Evolutionary conservation across 1,140 invertebrate species (phyloP).

Genomic region (Drosophila lacteicornis): DNA sequence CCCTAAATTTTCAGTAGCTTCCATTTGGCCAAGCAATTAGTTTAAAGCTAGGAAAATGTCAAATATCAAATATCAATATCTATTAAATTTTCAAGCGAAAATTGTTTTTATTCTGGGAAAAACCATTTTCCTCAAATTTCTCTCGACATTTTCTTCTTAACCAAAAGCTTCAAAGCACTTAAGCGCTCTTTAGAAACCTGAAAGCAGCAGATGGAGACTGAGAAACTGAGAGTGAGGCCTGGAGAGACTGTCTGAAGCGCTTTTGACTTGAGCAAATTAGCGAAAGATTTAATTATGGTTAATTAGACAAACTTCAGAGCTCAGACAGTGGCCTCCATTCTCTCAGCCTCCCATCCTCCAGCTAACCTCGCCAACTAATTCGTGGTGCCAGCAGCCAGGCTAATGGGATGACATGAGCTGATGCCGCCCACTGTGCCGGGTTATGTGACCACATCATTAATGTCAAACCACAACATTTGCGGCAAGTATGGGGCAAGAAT

Average conservation of each 20-base stretch:
- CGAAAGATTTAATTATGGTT: conserved; percentile 71
- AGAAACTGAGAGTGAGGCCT: not conserved
- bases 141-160: conserved; percentile 16
- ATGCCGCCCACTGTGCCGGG: not conserved
- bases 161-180: conserved; percentile 13
- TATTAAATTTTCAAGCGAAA: conserved; percentile 3
- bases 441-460: conserved; percentile 14
- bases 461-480: conserved; percentile 9
- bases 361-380: not conserved
- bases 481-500: not conserved
- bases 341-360: not conserved
- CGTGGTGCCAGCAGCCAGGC: not conserved
- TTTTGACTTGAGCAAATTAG: conserved; percentile 70
- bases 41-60: not conserved
- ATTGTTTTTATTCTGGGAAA: conserved; percentile 15
- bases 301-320: conserved; percentile 59
- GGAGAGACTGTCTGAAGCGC: conserved; percentile 22
- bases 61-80: conserved; percentile 7
- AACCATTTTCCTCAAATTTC: conserved; percentile 16
- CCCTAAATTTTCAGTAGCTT: not conserved
- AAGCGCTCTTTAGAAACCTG: conserved; percentile 28
- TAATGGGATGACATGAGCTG: conserved; percentile 17
- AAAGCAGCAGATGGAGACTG: not conserved
- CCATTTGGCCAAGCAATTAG: not conserved
- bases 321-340: not conserved